Conservation (phyloP, 2,113 vertebrate genomes). For the Leptocoma aspasia region DNA sequence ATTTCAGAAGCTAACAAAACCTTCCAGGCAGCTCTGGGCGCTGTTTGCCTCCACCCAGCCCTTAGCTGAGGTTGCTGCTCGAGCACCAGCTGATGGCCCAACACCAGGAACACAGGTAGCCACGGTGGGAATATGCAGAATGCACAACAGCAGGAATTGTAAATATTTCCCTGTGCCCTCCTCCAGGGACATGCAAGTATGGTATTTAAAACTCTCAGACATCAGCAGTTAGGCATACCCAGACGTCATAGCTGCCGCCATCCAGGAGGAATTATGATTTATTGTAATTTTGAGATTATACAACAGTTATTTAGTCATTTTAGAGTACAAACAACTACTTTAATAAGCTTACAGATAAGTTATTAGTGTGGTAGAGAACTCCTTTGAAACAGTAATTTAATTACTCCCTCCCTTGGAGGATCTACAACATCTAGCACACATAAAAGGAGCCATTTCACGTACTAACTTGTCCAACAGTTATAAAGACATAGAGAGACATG, state of each 20-base stretch:
- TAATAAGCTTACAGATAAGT: conserved; percentile 31
- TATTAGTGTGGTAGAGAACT: neutral
- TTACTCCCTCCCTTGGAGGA: conserved; percentile 25
- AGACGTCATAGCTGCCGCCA: neutral
- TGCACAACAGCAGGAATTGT: accelerated
- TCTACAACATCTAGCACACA: conserved; percentile 32
- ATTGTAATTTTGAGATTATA: conserved; percentile 23
- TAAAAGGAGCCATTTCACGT: neutral
- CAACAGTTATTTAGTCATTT: conserved; percentile 33
- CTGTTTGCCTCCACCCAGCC: neutral
- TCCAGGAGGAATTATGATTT: neutral
- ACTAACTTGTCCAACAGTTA: conserved; percentile 27
- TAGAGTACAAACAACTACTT: conserved; percentile 24
- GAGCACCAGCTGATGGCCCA: neutral
- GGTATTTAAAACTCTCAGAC: neutral
- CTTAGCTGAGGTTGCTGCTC: neutral
- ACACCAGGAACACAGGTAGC: accelerated
- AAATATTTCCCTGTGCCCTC: neutral
- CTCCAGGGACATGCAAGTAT: neutral
- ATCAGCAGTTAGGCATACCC: neutral
- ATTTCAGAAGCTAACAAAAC: neutral
- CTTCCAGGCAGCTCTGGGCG: accelerated
- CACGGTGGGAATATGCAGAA: neutral
- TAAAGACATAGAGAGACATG: neutral
- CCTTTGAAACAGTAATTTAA: conserved; percentile 42